Base-by-base conservation (phyloP, 2,113 vertebrate species). In the Taurulus bubalis region DNA sequence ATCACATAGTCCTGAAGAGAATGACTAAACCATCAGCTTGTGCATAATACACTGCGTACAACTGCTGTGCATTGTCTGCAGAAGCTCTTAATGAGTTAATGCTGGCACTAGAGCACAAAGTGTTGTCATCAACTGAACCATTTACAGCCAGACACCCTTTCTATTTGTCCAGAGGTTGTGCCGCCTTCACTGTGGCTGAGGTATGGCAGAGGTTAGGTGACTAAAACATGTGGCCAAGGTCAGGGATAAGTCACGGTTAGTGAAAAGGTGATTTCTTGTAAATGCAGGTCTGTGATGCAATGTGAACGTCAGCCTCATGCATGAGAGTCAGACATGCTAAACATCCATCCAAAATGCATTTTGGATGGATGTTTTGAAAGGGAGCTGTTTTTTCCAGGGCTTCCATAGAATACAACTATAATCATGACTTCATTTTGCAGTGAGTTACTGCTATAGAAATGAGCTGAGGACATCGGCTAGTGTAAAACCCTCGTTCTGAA, bases 401-500 rank as follows among this genome's bases (percentile, higher is more conserved):
- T 30, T 20, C 24, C 42, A 65, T 26, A 24, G 8, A 42, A 42
- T 68, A 11, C 2, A 45, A 51, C 26, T n/a, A 15, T 34, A 63
- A 12, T 16, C 20, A 30, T 12, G 65, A 49, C 28, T 49, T 18
- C 0, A 15, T 64, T 49, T n/a, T 53, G 2, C 8, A 67, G 34
- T 49, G 32, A 42, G 32, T 67, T 12, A 11, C 38, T n/a, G 20
- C 6, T 18, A 4, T 6, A 24, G 6, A 56, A 40, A 59, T 11
- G 8, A 24, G 20, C 3, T 8, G 9, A 63, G 11, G 36, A 30
- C n/a, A 60, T 24, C 0, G 4, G n/a, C n/a, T 20, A n/a, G 47
- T 58, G 28, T 22, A 40, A 72, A 76, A 53, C n/a, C 18, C 28
- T 15, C 66, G 15, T 32, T 26, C 51, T 34, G 14, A 77, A 68